Conservation (phyloP, 2,888 invertebrate genomes). For the Ptilodon capucinus region DNA sequence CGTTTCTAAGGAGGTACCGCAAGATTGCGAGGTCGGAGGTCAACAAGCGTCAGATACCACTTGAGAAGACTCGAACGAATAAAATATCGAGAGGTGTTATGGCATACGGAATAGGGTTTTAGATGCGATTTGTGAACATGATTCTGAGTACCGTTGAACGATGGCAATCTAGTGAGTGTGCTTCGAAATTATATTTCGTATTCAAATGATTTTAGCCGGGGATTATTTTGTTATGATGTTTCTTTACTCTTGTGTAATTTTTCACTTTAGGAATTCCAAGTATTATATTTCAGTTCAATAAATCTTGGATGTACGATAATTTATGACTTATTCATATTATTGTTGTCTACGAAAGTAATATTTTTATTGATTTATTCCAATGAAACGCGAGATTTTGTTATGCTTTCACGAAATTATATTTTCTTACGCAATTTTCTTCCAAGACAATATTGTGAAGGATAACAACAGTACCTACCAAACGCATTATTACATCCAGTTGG, state of each 20-base stretch:
- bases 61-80: conserved; percentile 49
- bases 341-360: not conserved
- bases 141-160: conserved; percentile 32
- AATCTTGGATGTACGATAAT: not conserved
- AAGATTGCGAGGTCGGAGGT: conserved; percentile 64
- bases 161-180: conserved; percentile 24
- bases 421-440: not conserved
- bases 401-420: not conserved
- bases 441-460: not conserved
- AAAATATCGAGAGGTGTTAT: conserved; percentile 56
- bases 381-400: not conserved
- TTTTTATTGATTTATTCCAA: not conserved
- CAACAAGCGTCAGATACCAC: conserved; percentile 63
- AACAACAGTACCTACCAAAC: not conserved
- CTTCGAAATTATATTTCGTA: conserved; percentile 2
- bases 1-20: conserved; percentile 54
- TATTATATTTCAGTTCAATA: conserved; percentile 1
- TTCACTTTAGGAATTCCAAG: not conserved
- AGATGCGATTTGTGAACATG: conserved; percentile 37
- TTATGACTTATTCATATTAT: not conserved
- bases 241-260: not conserved
- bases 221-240: not conserved
- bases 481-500: not conserved
- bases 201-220: conserved; percentile 1
- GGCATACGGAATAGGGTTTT: conserved; percentile 50